Evolutionary conservation across 2,797 vertebrate species (phyloP).

Genomic region (Apodemus agrarius): DNA sequence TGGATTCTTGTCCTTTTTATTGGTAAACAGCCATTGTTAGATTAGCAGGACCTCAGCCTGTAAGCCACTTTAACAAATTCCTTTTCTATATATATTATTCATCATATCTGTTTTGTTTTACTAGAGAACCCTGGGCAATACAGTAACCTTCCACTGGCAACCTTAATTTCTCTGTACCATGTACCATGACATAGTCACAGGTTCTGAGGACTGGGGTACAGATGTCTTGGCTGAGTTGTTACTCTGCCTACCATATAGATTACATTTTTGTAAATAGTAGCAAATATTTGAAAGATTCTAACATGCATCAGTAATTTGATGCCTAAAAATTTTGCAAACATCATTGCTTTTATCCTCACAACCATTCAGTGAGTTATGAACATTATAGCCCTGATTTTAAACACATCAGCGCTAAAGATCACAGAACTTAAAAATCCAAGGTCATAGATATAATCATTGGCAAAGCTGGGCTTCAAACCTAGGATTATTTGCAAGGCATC

Average conservation of each 20-base stretch:
- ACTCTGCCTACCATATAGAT: neutral
- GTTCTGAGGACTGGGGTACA: neutral
- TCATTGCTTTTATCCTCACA: neutral
- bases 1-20: neutral
- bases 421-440: conserved; percentile 20
- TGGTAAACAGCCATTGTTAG: neutral
- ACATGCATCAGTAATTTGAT: neutral
- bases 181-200: neutral
- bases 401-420: neutral
- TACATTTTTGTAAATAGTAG: conserved; percentile 23
- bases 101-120: neutral
- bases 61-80: neutral
- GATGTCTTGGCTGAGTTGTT: neutral
- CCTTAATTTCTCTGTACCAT: neutral
- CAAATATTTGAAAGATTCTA: neutral
- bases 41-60: neutral
- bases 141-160: neutral
- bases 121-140: neutral
- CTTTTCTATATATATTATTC: neutral
- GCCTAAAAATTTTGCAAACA: neutral
- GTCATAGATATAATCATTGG: conserved; percentile 1
- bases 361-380: neutral
- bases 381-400: conserved; percentile 11
- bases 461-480: conserved; percentile 22
- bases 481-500: neutral